Conservation (phyloP, 2,113 vertebrate genomes). For the Agapornis roseicollis region DNA sequence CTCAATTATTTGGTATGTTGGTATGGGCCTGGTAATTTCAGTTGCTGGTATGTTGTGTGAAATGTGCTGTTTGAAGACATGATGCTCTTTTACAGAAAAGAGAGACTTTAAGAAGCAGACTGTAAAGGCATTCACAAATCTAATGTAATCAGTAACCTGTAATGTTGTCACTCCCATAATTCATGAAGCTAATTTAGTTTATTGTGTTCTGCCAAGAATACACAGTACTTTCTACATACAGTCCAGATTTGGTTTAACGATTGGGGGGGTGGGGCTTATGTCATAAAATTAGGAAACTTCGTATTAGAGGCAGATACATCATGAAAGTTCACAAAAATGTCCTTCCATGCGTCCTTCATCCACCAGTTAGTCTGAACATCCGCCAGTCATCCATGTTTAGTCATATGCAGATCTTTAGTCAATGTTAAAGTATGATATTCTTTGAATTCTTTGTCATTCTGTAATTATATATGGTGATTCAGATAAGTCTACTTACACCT, state of each 20-base stretch:
- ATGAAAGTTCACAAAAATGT: background rate
- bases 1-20: background rate
- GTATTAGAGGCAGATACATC: background rate
- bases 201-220: background rate
- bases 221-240: background rate
- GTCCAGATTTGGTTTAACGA: background rate
- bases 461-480: background rate
- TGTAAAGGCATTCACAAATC: background rate
- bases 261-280: rapidly evolving
- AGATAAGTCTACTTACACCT: background rate
- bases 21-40: background rate
- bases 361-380: background rate
- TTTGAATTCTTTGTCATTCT: background rate
- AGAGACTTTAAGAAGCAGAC: background rate
- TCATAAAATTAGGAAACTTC: background rate
- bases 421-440: background rate
- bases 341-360: background rate
- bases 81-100: background rate
- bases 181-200: background rate
- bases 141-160: background rate
- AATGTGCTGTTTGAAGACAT: background rate
- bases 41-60: background rate
- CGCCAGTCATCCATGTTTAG: background rate
- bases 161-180: background rate
- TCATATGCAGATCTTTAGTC: background rate